phyloP scores from a whole-genome alignment of 2,888 invertebrate species.

The Amaurobius ferox region DNA sequence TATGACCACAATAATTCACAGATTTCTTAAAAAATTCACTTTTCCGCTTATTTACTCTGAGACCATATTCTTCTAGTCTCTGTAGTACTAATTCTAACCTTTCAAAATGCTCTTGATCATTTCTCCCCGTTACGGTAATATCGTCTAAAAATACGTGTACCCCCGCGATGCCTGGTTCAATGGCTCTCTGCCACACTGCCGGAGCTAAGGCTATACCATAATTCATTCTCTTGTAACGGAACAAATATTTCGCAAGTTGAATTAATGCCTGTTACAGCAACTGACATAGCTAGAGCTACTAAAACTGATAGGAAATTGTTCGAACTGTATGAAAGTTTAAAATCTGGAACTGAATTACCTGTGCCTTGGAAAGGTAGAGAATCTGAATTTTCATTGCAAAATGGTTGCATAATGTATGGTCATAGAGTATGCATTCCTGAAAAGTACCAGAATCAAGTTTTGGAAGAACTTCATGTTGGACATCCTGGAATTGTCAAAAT shows the following conservation, averaged over 20 bases:
- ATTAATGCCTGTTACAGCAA: no score
- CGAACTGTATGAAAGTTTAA: slow-evolving; percentile 44
- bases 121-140: no score
- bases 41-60: slow-evolving; percentile 26
- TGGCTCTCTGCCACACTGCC: no score
- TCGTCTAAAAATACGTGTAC: no score
- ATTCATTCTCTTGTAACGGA: no score
- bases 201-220: no score
- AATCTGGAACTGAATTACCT: slow-evolving; percentile 45
- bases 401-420: slow-evolving; percentile 53
- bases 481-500: slow-evolving; percentile 47
- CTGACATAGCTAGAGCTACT: no score
- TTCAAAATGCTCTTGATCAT: no score
- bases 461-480: slow-evolving; percentile 54
- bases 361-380: slow-evolving; percentile 50
- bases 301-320: no score
- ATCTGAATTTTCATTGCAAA: slow-evolving; percentile 53
- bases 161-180: no score
- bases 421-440: slow-evolving; percentile 53
- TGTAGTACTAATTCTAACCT: no score
- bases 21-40: slow-evolving; percentile 35
- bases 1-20: slow-evolving; percentile 36
- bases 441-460: slow-evolving; percentile 53
- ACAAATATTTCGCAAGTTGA: no score
- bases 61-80: slow-evolving; percentile 16